Base-by-base conservation (phyloP, 2,888 invertebrate genomes). In the Ophion obscuratus region DNA sequence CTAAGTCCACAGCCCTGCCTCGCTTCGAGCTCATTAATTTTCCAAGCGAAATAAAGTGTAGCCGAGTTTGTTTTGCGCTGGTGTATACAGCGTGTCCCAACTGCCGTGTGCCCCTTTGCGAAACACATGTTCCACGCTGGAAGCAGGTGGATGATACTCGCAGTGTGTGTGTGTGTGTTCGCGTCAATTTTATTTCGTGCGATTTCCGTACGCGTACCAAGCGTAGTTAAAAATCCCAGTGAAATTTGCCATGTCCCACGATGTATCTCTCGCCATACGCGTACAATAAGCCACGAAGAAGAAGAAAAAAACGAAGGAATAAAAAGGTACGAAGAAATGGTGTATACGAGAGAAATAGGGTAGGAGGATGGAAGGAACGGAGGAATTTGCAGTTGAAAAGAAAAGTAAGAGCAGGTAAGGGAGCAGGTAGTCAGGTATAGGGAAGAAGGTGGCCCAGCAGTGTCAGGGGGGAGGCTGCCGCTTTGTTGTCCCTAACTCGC, bases 301-400 rank as follows among this genome's bases (percentile, higher is more conserved):
- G 27, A 44, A 47, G 27, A 70, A 78, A 68, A 27, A 36, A 24
- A 75, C 6, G 68, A 77, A 67, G 20, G 36, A 24, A 64, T 7
- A 64, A n/a, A 14, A 27, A 14, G 44, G 31, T 44, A 61, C 61
- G 27, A 68, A 68, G 40, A 44, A 40, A 17, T 47, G 7, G 27
- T 62, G n/a, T 6, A 36, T 24, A 31, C 24, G 31, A 44, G 68
- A 27, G 44, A 81, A 76, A 76, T 53, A 70, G 70, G 76, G 81
- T 76, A 62, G 62, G 76, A 81, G 81, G 81, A 81, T 74, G 70
- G 11, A 47, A 24, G 36, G 57, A 77, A 44, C 64, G 81, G 66
- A 67, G 68, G 79, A 79, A 83, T 83, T 79, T 75, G 74, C 68
- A 80, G 57, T 70, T 84, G 80, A 76, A 80, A 84, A 76, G 80